These are phyloP conservation scores for Spondyliosoma cantharus DNA, from an alignment of 2,797 vertebrate species.

Conservation along the genomic window DNA sequence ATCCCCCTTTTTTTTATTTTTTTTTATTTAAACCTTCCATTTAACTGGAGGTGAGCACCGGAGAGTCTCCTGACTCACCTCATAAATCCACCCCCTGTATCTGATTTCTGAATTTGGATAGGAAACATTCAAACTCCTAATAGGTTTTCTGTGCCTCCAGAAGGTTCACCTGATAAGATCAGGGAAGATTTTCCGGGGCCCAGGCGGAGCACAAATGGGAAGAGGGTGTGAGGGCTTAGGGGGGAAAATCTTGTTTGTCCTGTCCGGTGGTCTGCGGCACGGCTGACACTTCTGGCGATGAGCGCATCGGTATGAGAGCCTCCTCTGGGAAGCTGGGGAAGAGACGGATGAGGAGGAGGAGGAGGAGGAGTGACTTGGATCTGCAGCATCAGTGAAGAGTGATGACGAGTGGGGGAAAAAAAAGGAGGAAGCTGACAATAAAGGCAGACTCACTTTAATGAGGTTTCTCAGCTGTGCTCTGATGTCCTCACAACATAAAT, in stretches of 20 bases:
- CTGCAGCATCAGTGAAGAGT: conserved; percentile 42
- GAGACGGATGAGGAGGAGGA: conserved; percentile 37
- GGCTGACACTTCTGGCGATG: conserved; percentile 42
- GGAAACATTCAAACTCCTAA: conserved; percentile 66
- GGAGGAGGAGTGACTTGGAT: conserved; percentile 39
- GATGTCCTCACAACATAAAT: conserved; percentile 36
- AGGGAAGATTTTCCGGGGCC: conserved; percentile 55
- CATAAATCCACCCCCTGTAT: conserved; percentile 55
- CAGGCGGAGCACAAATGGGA: conserved; percentile 40
- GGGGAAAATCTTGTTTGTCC: conserved; percentile 67
- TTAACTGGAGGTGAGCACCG: conserved; percentile 33
- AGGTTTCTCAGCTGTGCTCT: conserved; percentile 24
- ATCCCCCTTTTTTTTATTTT: conserved; percentile 5
- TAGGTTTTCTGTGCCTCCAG: conserved; percentile 57
- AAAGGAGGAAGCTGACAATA: conserved; percentile 20
- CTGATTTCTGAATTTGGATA: conserved; percentile 65
- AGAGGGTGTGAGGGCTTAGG: conserved; percentile 53
- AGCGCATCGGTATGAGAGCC: conserved; percentile 51
- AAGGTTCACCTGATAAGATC: conserved; percentile 71
- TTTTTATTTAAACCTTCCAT: conserved; percentile 25
- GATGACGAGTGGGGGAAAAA: conserved; percentile 17
- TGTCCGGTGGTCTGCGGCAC: conserved; percentile 54
- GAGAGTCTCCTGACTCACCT: conserved; percentile 36
- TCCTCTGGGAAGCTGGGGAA: conserved; percentile 37
- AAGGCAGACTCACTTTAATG: conserved; percentile 11